Conservation (phyloP, 1,140 invertebrate genomes). For the Dinothrombium tinctorium region DNA sequence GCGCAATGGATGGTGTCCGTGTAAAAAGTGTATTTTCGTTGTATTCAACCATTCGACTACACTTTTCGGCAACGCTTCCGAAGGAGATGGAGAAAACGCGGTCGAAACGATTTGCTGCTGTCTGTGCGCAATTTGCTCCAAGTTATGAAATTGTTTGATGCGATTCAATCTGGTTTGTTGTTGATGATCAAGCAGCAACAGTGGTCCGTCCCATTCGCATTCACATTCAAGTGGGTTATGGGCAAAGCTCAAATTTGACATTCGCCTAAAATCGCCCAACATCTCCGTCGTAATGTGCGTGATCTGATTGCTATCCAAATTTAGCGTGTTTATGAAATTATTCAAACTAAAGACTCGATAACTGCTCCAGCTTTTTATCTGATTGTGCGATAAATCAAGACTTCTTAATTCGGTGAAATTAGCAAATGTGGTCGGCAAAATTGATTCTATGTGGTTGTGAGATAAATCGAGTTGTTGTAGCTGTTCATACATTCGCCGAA, state of each 20-base stretch:
- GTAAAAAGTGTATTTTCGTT: neutral
- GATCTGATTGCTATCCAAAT: slow-evolving; percentile 7
- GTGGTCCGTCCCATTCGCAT: neutral
- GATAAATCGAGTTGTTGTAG: slow-evolving; percentile 7
- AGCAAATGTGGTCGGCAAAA: neutral
- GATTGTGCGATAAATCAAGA: slow-evolving; percentile 9
- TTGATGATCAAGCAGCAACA: neutral
- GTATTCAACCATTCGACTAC: slow-evolving; percentile 1
- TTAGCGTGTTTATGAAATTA: slow-evolving; percentile 5
- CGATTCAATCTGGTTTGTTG: neutral
- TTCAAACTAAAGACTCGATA: slow-evolving; percentile 5
- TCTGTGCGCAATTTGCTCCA: slow-evolving; percentile 97
- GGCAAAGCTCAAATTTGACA: slow-evolving; percentile 7
- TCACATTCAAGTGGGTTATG: slow-evolving; percentile 6
- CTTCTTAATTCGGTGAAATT: slow-evolving; percentile 6
- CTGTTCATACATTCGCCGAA: slow-evolving; percentile 7
- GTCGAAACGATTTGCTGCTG: slow-evolving; percentile 87
- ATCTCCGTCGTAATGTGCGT: slow-evolving; percentile 3
- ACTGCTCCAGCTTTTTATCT: slow-evolving; percentile 6
- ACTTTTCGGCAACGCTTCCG: slow-evolving; percentile 1
- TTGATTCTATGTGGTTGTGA: slow-evolving; percentile 1
- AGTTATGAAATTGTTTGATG: slow-evolving; percentile 54
- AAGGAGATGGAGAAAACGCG: slow-evolving; percentile 30
- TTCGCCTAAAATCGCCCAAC: slow-evolving; percentile 7
- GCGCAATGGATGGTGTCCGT: neutral